Conservation (phyloP, 2,888 invertebrate species). For the Apeira syringaria region DNA sequence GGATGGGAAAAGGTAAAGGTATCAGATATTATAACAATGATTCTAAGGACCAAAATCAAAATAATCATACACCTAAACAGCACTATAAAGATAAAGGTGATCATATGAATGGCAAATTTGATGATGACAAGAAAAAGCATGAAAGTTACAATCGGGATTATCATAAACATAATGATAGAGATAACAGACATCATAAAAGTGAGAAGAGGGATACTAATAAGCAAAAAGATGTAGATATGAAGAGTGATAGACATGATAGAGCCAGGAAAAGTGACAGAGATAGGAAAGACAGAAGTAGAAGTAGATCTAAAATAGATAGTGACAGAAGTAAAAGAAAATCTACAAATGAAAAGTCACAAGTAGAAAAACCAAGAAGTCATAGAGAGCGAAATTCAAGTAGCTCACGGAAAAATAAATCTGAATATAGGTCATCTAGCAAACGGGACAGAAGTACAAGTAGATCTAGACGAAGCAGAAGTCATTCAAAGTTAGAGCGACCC, state of each 20-base stretch:
- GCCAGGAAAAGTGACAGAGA: conserved; percentile 27
- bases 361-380: conserved; percentile 13
- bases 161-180: conserved; percentile 29
- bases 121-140: conserved; percentile 7
- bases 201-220: conserved; percentile 49
- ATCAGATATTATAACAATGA: conserved; percentile 82
- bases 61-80: conserved; percentile 5
- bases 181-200: conserved; percentile 30
- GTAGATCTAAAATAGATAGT: conserved; percentile 16
- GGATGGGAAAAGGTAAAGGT: conserved; percentile 94
- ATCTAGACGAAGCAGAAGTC: conserved; percentile 6
- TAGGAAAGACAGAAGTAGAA: conserved; percentile 57
- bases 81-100: conserved; percentile 29
- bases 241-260: conserved; percentile 43
- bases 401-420: conserved; percentile 13
- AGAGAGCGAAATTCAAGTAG: conserved; percentile 9
- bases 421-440: conserved; percentile 15
- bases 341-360: conserved; percentile 6
- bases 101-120: conserved; percentile 7
- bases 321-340: conserved; percentile 22
- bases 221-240: conserved; percentile 33
- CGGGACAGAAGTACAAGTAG: conserved; percentile 17
- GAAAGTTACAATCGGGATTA: conserved; percentile 23
- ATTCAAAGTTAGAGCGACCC: conserved; percentile 5
- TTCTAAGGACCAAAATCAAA: conserved; percentile 7